These are phyloP conservation scores for Morelia viridis DNA, from an alignment of 2,797 vertebrate genomes.

Conservation along the genomic window DNA sequence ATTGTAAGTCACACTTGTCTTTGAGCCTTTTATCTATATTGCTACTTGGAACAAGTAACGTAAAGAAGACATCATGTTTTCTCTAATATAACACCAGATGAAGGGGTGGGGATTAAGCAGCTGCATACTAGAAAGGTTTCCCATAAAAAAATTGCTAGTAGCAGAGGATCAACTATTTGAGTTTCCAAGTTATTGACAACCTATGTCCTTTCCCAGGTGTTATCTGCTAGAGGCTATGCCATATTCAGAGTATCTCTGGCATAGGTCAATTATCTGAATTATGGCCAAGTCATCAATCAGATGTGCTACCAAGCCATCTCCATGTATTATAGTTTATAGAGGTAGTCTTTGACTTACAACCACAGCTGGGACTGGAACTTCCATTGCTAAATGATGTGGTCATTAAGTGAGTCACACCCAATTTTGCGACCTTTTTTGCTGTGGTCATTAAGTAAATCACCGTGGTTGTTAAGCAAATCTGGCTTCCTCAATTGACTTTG, in stretches of 20 bases:
- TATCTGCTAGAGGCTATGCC: neutral
- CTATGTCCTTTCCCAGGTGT: neutral
- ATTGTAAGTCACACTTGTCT: neutral
- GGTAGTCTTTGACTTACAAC: too few relatives aligned
- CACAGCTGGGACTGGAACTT: too few relatives aligned
- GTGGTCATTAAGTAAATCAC: too few relatives aligned
- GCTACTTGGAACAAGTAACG: neutral
- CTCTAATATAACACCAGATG: neutral
- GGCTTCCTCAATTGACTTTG: too few relatives aligned
- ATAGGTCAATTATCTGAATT: neutral
- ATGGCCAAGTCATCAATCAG: neutral
- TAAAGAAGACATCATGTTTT: neutral
- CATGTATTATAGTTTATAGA: neutral
- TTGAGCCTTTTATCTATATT: neutral
- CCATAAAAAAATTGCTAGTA: neutral
- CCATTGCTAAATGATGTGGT: too few relatives aligned
- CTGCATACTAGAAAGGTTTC: neutral
- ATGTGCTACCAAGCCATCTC: neutral
- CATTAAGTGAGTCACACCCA: too few relatives aligned
- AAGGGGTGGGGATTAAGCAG: neutral
- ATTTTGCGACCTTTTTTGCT: too few relatives aligned
- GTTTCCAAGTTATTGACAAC: neutral
- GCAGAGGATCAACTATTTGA: neutral
- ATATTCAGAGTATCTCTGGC: neutral
- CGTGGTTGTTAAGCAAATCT: too few relatives aligned